These are phyloP conservation scores for Ciconia boyciana DNA, from an alignment of 2,113 vertebrate species.

Conservation along the genomic window DNA sequence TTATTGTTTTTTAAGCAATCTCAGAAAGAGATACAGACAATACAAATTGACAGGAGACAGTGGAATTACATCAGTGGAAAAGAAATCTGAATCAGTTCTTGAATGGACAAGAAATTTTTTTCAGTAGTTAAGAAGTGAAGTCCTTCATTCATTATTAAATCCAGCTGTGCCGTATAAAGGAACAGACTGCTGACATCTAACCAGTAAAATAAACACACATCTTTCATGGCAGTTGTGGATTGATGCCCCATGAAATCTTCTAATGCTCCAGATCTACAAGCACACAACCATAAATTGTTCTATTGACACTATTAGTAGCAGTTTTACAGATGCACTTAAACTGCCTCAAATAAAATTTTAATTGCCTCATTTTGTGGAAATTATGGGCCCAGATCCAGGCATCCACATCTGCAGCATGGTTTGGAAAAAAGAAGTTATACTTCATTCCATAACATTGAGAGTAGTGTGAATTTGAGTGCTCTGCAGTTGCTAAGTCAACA, in stretches of 20 bases:
- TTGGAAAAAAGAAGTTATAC: neutral
- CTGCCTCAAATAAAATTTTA: neutral
- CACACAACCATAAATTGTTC: neutral
- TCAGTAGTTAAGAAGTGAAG: neutral
- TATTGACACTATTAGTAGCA: neutral
- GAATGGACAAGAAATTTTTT: neutral
- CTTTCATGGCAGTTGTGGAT: neutral
- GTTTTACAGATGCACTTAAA: slow-evolving; percentile 27
- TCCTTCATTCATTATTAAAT: neutral
- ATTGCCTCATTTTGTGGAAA: slow-evolving; percentile 34
- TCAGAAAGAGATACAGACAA: neutral
- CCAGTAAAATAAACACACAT: neutral
- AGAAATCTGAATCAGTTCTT: neutral
- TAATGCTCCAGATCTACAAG: neutral
- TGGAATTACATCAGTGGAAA: neutral
- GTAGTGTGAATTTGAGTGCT: neutral
- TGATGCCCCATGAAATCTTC: neutral
- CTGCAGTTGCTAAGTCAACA: neutral
- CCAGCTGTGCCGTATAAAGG: neutral
- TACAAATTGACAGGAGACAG: neutral
- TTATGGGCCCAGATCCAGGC: neutral
- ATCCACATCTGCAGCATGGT: neutral
- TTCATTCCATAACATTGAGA: neutral
- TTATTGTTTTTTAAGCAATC: neutral
- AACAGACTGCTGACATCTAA: neutral